Evolutionary conservation across 2,888 invertebrate species (phyloP).

Genomic region (Meiosimyza decipiens): DNA sequence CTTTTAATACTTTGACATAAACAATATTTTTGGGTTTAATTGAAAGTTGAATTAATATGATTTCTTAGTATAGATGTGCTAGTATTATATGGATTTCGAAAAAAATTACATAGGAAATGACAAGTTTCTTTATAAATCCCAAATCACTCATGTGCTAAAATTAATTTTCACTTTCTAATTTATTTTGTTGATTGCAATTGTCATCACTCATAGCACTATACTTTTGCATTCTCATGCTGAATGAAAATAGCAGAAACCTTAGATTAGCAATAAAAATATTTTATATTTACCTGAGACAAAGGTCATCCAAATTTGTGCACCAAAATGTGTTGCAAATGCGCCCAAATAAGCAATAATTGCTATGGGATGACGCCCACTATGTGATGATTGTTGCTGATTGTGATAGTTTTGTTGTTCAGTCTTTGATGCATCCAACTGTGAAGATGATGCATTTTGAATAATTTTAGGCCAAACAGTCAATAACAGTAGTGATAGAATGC

Average conservation of each 20-base stretch:
- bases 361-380: conserved; percentile 49
- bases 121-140: too few relatives aligned
- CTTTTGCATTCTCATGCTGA: not conserved
- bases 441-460: conserved; percentile 54
- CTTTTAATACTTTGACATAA: too few relatives aligned
- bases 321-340: conserved; percentile 84
- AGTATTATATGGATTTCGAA: too few relatives aligned
- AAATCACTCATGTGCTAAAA: too few relatives aligned
- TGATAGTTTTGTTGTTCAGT: conserved; percentile 39
- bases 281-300: conserved; percentile 80
- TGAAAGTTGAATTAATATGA: too few relatives aligned
- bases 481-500: conserved; percentile 71
- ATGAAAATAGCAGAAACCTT: not conserved
- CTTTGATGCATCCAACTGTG: conserved; percentile 34
- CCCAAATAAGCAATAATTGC: conserved; percentile 77
- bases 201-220: not conserved
- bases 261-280: not conserved
- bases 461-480: conserved; percentile 68
- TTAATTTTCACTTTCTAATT: too few relatives aligned
- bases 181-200: too few relatives aligned
- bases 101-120: too few relatives aligned
- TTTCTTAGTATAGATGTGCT: too few relatives aligned
- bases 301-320: conserved; percentile 93
- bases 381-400: conserved; percentile 40
- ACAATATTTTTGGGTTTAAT: too few relatives aligned